A percentile compares a stretch with the other conserved stretches of the same genome.
Conservation (phyloP, 2,888 invertebrate species). For the Drosophila sordidula region DNA sequence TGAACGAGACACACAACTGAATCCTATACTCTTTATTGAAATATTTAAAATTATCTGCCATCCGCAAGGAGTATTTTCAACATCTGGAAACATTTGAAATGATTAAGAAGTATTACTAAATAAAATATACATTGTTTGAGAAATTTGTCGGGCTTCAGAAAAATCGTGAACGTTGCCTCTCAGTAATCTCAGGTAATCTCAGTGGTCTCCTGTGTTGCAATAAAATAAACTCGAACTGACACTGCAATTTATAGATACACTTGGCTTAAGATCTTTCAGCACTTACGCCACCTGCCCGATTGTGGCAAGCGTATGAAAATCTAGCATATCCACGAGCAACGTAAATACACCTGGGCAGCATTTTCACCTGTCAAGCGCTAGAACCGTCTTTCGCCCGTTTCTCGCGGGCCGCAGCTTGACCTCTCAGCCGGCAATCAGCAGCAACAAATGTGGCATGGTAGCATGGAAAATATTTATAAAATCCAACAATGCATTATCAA, state of each 20-base stretch:
- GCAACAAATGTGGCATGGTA: slow-evolving; percentile 38
- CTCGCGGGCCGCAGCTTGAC: slow-evolving; percentile 29
- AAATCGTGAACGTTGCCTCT: no score
- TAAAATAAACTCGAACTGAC: slow-evolving; percentile 2
- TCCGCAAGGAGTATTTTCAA: no score
- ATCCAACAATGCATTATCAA: slow-evolving; percentile 80
- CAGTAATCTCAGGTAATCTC: no score
- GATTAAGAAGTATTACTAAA: no score
- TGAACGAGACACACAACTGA: no score
- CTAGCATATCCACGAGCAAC: slow-evolving; percentile 17
- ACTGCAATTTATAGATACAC: slow-evolving; percentile 5
- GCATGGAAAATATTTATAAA: slow-evolving; percentile 78
- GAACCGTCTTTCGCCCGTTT: slow-evolving; percentile 2
- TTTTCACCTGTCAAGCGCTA: slow-evolving; percentile 67
- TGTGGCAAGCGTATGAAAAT: slow-evolving; percentile 5
- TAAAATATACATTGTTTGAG: no score
- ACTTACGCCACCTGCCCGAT: not conserved
- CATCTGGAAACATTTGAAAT: no score
- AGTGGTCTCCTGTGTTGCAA: no score
- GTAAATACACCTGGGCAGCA: slow-evolving; percentile 41
- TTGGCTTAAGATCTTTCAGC: not conserved
- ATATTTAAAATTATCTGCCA: no score
- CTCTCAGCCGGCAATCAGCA: slow-evolving; percentile 34
- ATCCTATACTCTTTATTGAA: no score
- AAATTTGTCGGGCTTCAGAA: no score